Evolutionary conservation across 2,113 vertebrate species (phyloP), one percentile per base, ranked within the genome.

Genomic region (Alethe diademata): DNA sequence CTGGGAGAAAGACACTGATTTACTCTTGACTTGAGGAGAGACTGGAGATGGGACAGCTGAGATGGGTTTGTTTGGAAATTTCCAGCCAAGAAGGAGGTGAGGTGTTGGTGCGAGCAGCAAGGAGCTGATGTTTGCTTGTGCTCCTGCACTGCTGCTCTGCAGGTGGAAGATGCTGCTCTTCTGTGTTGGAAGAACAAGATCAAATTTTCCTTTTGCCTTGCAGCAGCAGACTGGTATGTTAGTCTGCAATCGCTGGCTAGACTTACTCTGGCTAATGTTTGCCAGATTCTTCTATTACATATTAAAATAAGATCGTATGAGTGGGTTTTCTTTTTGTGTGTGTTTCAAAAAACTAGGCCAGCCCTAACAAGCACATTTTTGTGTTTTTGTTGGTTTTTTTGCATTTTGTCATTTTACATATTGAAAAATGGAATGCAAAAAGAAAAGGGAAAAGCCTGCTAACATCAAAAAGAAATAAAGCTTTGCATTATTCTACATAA

Each of bases 371-470:
- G 92, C 93, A 87, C 62, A 64, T 92, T 96, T 95, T 91, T 0
- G 19, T 96, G 95, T 95, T 94, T 96, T 95, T 95, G 94, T 90
- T 83, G 67, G 6, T 42, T 92, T 96, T 92, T 92, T 95, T 95
- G 75, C 86, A 56, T 97, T 95, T 97, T 97, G 96, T 95, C 94
- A 97, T 96, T 91, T 96, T 95, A 92, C 92, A 51, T 96, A 95
- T 95, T 95, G 95, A 94, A 90, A 90, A 94, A 81, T 56, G 53
- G 75, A 89, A 96, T 79, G 94, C 66, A 93, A 74, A 35, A 67
- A 91, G 85, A 86, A 93, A 89, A 86, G 76, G 33, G 72, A 76
- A 65, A 66, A 78, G 57, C 78, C 57, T 89, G 84, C 70, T 95
- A 78, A 79, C 80, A 86, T 87, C 70, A 94, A 90, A 96, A 93